Evolutionary conservation across 1,140 invertebrate species (phyloP), one percentile per base, ranked within the genome.

Genomic region (Wasmannia auropunctata): DNA sequence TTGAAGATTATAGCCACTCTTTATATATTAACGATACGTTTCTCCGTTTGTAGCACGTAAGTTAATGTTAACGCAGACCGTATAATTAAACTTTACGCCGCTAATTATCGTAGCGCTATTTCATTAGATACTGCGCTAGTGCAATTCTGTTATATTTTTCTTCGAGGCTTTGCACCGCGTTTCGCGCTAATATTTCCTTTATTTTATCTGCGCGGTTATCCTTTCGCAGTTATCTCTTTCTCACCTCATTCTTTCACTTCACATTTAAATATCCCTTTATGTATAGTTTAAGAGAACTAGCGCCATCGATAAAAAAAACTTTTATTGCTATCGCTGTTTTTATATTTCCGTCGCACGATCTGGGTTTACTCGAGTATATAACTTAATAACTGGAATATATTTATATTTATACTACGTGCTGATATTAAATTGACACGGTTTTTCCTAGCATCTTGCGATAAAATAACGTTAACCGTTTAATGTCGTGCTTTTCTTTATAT

Each of bases 81-180:
- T 80, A 25, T 28, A 80, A 80, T 80, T 54, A 80, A 80, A 80
- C 34, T 69, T 80, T 54, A 80, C 49, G 31, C 25, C 11, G 63
- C 5, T 37, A 51, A 69, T 51, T 80, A 49, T 65, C 43, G 11
- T 11, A 25, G 31, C 11, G 4, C 31, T 31, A 51, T 80, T 80
- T 80, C 19, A 69, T 77, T 77, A 77, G 28, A 31, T 25, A 51
- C n/a, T 37, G 62, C 40, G 14, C 25, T 28, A 37, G 22, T 6
- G 34, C 16, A 49, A 28, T 56, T 70, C 22, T 34, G 28, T 37
- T 67, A 51, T 54, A 67, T 80, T 37, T 54, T 69, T 65, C 34
- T n/a, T 58, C 46, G 11, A 28, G 22, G n/a, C 51, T 49, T 49
- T 79, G 11, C 22, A 34, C 6, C 22, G 16, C 49, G 22, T 80